Base-by-base conservation (phyloP, 2,888 invertebrate species). In the Carabus problematicus region DNA sequence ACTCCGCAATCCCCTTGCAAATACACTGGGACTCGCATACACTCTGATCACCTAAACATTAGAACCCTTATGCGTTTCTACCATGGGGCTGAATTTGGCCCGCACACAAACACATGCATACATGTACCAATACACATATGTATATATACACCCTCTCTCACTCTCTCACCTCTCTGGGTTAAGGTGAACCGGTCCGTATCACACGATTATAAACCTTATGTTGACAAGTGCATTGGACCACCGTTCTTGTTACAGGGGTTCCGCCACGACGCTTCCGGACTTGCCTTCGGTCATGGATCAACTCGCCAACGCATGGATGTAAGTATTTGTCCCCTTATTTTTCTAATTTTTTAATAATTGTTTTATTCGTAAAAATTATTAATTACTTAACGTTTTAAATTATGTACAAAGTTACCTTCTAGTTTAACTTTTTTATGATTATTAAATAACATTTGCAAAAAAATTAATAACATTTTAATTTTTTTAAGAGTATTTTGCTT, bases 281-380 rank as follows among this genome's bases (percentile, higher is more conserved):
- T 81, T 83, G 72, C 82, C 84, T 72, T 77, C 78, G 52, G 61
- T 62, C 40, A 82, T 62, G 43, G 83, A 82, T 79, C 85, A 82
- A 77, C 80, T 84, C 77, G 83, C 83, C 78, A 84, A 84, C 77
- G 84, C 84, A 77, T 85, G 85, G 85, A 85, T 85, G 85, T 86
- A 81, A 85, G 85, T 85, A 76, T 52, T 70, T 52, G 19, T 7
- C 16, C 29, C 19, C 19, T 52, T 52, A 52, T 52, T 52, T 52
- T 52, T 16, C 19, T 18, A 8, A 11, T 9, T 14, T 52, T 14
- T 52, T 14, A 14, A 12, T 52, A 2, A 16, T n/a, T 49, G 16
- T 6, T 49, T 49, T 11, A 12, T 49, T 9, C n/a, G n/a, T n/a
- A 55, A 42, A 12, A 39, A 14, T 14, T 11, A 12, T 9, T 52